Evolutionary conservation across 2,113 vertebrate genomes (phyloP).

Genomic region (Turnix velox): DNA sequence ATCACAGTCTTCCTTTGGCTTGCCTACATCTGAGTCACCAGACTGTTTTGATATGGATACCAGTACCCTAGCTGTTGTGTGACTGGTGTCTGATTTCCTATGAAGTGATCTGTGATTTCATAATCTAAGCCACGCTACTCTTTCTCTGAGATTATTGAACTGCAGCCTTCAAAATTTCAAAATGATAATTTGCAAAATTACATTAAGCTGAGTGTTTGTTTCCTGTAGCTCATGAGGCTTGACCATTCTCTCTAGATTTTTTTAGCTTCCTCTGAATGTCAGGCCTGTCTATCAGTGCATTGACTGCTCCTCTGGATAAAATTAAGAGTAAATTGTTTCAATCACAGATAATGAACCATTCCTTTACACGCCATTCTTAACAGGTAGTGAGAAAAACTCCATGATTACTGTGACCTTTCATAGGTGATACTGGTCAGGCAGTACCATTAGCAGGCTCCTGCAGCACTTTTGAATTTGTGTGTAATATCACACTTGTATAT

Average conservation of each 20-base stretch:
- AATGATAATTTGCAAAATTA: neutral
- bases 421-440: neutral
- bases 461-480: neutral
- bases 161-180: neutral
- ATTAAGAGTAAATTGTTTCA: neutral
- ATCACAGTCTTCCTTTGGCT: neutral
- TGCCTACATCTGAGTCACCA: neutral
- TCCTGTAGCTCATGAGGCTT: neutral
- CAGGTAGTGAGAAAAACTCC: neutral
- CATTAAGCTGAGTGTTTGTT: neutral
- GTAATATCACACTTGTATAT: neutral
- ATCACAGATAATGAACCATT: neutral
- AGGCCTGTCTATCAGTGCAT: neutral
- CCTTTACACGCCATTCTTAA: neutral
- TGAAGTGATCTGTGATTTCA: neutral
- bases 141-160: neutral
- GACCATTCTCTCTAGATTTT: neutral
- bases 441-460: neutral
- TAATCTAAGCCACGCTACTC: neutral
- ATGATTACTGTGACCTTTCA: neutral
- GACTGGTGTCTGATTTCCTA: neutral
- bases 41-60: neutral
- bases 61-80: neutral
- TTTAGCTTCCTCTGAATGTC: neutral
- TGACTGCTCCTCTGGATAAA: neutral